Evolutionary conservation across 2,888 invertebrate species (phyloP).

Genomic region (Spodoptera littoralis): DNA sequence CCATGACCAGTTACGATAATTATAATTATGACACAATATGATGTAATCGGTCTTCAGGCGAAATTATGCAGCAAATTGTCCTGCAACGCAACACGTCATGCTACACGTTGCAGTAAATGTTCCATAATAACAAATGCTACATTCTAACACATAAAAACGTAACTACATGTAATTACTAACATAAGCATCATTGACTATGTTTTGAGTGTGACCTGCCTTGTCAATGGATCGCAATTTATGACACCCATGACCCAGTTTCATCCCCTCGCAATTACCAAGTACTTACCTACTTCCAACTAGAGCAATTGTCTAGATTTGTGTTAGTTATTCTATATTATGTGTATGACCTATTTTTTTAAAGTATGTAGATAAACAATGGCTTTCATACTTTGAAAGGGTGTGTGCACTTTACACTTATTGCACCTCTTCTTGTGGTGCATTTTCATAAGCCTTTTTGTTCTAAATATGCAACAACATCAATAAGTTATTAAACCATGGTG

Average conservation of each 20-base stretch:
- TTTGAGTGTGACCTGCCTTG: constrained; percentile 46
- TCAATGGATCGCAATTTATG: constrained; percentile 55
- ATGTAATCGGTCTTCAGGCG: too few species aligned
- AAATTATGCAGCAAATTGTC: too few species aligned
- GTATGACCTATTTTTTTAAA: constrained; percentile 35
- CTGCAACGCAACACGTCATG: too few species aligned
- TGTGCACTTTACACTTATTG: too few species aligned
- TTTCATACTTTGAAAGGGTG: too few species aligned
- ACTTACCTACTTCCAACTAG: constrained; percentile 32
- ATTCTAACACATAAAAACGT: too few species aligned
- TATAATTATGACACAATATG: too few species aligned
- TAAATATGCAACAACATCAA: too few species aligned
- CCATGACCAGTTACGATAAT: too few species aligned
- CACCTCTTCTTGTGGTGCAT: neutral
- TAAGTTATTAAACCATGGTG: too few species aligned
- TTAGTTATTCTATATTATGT: constrained; percentile 34
- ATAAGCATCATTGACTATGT: constrained; percentile 15
- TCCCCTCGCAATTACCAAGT: constrained; percentile 47
- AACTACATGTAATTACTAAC: constrained; percentile 10
- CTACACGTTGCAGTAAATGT: too few species aligned
- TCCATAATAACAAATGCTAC: too few species aligned
- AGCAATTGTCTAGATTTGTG: constrained; percentile 53
- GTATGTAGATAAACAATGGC: neutral
- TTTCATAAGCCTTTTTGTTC: neutral
- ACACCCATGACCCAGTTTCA: constrained; percentile 54